phyloP scores from a whole-genome alignment of 2,113 vertebrate genomes.

The Perognathus longimembris region DNA sequence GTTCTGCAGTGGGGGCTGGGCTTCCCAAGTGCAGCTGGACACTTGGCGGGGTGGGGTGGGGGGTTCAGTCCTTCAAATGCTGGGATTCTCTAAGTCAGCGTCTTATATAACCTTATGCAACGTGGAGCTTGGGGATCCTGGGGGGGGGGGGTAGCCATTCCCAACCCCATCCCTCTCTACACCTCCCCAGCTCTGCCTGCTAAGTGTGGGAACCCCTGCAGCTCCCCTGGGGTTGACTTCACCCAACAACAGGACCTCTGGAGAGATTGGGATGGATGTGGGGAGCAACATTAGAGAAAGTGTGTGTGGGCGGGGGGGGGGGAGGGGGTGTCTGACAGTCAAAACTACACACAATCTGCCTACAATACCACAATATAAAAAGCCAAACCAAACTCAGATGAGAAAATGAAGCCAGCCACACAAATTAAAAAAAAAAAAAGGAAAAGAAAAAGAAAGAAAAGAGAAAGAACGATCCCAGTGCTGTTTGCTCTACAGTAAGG shows the following conservation, averaged over 20 bases:
- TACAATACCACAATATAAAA: accelerated
- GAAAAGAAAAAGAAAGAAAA: background rate
- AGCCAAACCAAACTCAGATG: background rate
- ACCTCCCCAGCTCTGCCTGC: background rate
- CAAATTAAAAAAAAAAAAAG: background rate
- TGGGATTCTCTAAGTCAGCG: background rate
- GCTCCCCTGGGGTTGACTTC: background rate
- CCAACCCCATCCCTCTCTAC: background rate
- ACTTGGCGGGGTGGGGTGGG: accelerated
- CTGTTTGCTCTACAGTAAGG: slow-evolving; percentile 20
- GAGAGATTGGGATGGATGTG: accelerated
- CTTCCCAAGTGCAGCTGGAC: background rate
- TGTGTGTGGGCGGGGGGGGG: no score
- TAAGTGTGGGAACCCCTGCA: background rate
- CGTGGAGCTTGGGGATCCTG: background rate
- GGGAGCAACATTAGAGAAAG: no score
- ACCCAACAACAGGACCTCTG: background rate
- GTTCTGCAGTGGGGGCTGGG: background rate
- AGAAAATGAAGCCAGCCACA: background rate
- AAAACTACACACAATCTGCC: background rate
- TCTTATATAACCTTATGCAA: no score
- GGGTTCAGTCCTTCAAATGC: background rate
- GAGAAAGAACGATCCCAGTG: background rate
- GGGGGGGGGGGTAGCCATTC: background rate
- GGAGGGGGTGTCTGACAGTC: background rate